These are phyloP conservation scores for Saccostrea glomerata DNA, from an alignment of 1,140 invertebrate genomes.

Conservation along the genomic window DNA sequence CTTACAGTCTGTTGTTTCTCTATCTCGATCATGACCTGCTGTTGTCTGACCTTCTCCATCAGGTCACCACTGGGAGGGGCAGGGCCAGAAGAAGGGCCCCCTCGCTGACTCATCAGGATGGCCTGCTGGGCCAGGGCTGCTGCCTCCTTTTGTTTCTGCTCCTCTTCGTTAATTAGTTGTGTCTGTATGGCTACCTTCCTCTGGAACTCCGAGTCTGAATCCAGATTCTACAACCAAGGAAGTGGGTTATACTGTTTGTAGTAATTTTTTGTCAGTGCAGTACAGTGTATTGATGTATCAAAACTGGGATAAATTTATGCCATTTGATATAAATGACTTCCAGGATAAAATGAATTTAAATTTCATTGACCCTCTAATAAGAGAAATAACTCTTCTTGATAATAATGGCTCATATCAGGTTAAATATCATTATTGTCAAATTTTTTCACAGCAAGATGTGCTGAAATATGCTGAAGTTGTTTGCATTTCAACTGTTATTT, in stretches of 20 bases:
- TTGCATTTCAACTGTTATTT: too few relatives aligned
- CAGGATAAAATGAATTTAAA: too few relatives aligned
- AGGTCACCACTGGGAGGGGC: constrained; percentile 58
- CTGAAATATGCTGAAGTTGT: too few relatives aligned
- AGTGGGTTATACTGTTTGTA: neutral
- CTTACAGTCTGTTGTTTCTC: constrained; percentile 63
- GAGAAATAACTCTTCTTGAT: too few relatives aligned
- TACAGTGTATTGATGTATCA: too few relatives aligned
- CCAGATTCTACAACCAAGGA: neutral
- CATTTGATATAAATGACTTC: too few relatives aligned
- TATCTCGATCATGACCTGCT: constrained; percentile 72
- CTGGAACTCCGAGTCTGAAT: constrained; percentile 41
- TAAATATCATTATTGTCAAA: too few relatives aligned
- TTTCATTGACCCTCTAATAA: too few relatives aligned
- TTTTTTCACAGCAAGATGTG: too few relatives aligned
- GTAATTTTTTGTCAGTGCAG: too few relatives aligned
- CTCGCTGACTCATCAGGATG: constrained; percentile 45
- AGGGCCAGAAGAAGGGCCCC: constrained; percentile 40
- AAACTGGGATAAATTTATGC: too few relatives aligned
- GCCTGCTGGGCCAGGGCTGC: constrained; percentile 60
- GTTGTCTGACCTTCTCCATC: constrained; percentile 72
- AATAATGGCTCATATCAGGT: too few relatives aligned
- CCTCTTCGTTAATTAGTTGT: constrained; percentile 51
- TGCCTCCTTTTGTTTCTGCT: constrained; percentile 54
- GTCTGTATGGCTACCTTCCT: constrained; percentile 58